Evolutionary conservation across 2,888 invertebrate genomes (phyloP), one percentile per base, ranked within the genome.

Genomic region (Gibbula magus): DNA sequence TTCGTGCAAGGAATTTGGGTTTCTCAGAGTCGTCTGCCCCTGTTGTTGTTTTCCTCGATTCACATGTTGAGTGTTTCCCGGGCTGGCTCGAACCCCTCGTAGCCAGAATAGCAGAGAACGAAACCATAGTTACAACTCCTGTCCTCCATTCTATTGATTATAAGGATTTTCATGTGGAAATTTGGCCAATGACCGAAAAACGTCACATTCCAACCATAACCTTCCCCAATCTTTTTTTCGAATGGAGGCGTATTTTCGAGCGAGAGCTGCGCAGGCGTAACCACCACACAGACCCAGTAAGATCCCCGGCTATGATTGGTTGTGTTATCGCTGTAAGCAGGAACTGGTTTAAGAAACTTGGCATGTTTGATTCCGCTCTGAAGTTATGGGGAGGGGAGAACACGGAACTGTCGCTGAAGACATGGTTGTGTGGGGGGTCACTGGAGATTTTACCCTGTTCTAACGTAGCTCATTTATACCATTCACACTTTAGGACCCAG

Each of bases 401-500:
- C 29, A 25, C 61, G 16, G 61, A 61, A 18, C 13, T 61, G 29
- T 61, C 61, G 4, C 13, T 61, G 29, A 61, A 61, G 61, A 61
- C 61, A 5, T 61, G 61, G 61, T 18, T 61, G 18, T 61, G 61
- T 61, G 61, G 61, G 16, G 61, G 61, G 13, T 25, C 29, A 61
- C 10, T 61, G 61, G 61, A 61, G 61, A 25, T 61, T 5, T 16
- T 61, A 16, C 61, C 61, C 25, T 61, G 61, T n/a, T 61, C 61
- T 16, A 61, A 61, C 29, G 61, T 61, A 7, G 61, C 61, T 2
- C 61, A 61, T 22, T 29, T 61, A 25, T 61, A 61, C 61, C 61
- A 61, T 25, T 25, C 25, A 0, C 61, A 61, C 8, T 93, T 97
- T 81, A 94, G 97, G 61, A 45, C 45, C 1, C 4, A 45, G 45